These are phyloP conservation scores for Pachyseris speciosa DNA, from an alignment of 64 coral and sea anemone species.

Conservation along the genomic window DNA sequence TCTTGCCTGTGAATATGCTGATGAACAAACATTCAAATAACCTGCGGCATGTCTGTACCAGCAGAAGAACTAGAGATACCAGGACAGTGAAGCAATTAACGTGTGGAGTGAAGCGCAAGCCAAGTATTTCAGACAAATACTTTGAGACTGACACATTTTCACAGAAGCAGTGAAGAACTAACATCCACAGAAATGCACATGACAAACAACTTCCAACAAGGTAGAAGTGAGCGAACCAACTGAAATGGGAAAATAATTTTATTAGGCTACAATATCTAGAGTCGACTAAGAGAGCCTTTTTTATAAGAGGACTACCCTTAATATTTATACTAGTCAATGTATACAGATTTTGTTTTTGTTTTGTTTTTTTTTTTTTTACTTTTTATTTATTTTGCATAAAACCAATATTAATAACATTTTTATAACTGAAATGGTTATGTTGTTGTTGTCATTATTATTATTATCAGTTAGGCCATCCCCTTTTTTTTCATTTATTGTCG, in stretches of 20 bases:
- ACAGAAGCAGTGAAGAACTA: conserved; percentile 58
- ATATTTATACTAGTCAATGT: no score
- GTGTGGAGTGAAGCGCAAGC: conserved; percentile 2
- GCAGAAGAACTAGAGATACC: conserved; percentile 70
- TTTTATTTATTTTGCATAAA: no score
- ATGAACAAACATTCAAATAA: conserved; percentile 87
- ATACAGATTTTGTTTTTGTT: no score
- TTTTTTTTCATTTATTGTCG: no score
- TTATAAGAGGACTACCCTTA: no score
- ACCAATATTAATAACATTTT: no score
- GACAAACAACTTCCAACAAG: conserved; percentile 74
- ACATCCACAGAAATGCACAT: conserved; percentile 49
- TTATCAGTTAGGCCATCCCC: no score
- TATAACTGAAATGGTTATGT: no score
- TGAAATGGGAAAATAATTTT: conserved; percentile 40
- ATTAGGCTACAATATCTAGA: no score
- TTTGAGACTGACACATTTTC: conserved; percentile 11
- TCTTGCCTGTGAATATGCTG: conserved; percentile 83
- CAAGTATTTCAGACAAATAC: conserved; percentile 43
- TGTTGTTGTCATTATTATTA: no score
- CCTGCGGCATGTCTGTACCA: conserved; percentile 83
- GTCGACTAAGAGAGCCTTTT: no score
- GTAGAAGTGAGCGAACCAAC: conserved; percentile 98
- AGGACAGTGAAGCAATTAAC: conserved; percentile 72
- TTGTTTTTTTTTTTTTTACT: no score